A percentile compares a stretch with the other conserved stretches of the same genome.
phyloP scores from a whole-genome alignment of 2,113 vertebrate genomes.

The Eubucco bourcierii region DNA sequence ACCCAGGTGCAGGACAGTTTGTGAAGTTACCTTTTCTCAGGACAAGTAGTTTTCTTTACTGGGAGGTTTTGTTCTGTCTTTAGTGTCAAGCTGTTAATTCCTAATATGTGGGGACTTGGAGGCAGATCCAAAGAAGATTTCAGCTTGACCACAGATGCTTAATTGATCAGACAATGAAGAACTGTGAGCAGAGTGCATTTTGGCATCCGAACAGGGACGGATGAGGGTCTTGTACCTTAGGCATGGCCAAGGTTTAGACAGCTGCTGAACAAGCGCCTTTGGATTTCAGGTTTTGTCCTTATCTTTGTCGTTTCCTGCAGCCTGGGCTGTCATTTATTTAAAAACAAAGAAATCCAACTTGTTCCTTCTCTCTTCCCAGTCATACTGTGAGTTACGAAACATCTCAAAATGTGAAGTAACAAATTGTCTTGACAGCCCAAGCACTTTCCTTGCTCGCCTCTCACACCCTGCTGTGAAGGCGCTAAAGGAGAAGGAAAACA shows the following conservation, averaged over 20 bases:
- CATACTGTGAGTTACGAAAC: background rate
- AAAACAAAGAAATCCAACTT: background rate
- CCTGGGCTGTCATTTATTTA: background rate
- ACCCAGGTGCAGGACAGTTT: background rate
- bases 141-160: background rate
- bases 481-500: background rate
- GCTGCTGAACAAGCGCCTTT: background rate
- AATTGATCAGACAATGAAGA: background rate
- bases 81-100: background rate
- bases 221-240: background rate
- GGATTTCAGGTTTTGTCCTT: background rate
- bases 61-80: background rate
- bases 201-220: background rate
- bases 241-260: background rate
- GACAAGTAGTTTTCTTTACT: background rate
- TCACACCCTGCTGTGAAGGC: background rate
- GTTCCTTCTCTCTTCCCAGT: background rate
- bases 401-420: background rate
- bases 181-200: background rate
- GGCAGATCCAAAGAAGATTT: background rate
- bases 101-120: rapidly evolving
- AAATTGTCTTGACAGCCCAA: background rate
- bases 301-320: background rate
- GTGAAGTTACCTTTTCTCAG: background rate
- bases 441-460: background rate